Evolutionary conservation across 2,888 invertebrate species (phyloP).

Genomic region (Apamea anceps): DNA sequence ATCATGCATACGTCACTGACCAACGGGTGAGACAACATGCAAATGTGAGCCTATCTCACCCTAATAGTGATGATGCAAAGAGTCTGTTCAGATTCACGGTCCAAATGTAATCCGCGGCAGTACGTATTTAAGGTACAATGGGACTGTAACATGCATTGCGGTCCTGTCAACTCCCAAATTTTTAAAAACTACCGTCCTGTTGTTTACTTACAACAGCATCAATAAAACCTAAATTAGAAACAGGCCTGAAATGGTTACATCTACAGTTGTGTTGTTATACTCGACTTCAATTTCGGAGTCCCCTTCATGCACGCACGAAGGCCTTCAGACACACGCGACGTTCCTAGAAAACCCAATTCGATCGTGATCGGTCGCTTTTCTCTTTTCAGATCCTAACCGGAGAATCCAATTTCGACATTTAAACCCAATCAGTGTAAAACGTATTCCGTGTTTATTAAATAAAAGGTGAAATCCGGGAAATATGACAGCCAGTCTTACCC

Average conservation of each 20-base stretch:
- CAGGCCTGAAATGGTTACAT: neutral
- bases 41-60: neutral
- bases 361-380: neutral
- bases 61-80: neutral
- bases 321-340: slow-evolving; percentile 7
- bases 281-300: slow-evolving; percentile 22
- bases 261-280: slow-evolving; percentile 15
- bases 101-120: neutral
- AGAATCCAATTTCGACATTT: neutral
- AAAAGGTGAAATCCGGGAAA: neutral
- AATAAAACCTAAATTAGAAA: neutral
- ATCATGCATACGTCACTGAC: neutral
- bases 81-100: neutral
- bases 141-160: neutral
- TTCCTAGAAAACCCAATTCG: neutral
- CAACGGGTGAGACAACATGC: neutral
- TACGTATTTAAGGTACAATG: neutral
- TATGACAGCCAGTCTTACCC: neutral
- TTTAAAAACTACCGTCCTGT: neutral
- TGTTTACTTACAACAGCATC: too few species aligned
- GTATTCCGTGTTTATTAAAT: too few species aligned
- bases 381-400: neutral
- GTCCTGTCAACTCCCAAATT: neutral
- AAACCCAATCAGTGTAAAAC: neutral
- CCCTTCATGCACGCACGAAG: slow-evolving; percentile 35